Evolutionary conservation across 1,140 invertebrate species (phyloP), one percentile per base, ranked within the genome.

Genomic region (Chymomyza costata): DNA sequence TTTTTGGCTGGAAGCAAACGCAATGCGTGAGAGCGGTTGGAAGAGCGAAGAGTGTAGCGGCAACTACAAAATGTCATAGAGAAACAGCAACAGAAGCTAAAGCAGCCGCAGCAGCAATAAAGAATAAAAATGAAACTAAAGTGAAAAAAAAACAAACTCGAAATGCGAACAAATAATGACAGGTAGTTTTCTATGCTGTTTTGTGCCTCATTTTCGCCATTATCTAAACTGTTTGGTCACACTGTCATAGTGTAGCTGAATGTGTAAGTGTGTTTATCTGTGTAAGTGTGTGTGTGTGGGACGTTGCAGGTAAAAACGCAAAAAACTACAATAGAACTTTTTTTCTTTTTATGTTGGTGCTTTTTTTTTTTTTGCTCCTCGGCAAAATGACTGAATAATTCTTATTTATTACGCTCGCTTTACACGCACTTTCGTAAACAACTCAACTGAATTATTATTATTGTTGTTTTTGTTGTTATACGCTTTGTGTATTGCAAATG

Each of bases 381-480:
- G 50, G 59, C 17, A 31, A 49, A 56, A 61, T 78, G 63, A 60
- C 63, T 67, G 71, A 78, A 80, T 80, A 80, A 73, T 68, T 73
- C 67, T 68, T 60, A 65, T 57, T 73, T 59, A 52, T 34, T 52
- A 63, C 31, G 35, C 31, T 5, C 31, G 7, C 73, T 73, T 82
- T 54, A 50, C 59, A 82, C 76, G 63, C 76, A 82, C 68, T 82
- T 82, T 82, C 76, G 76, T 82, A 82, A 82, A 82, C 76, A 82
- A 82, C 78, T 76, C 69, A 64, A 59, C 45, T 55, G n/a, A 48
- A 45, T 54, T 60, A 48, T 48, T 68, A 40, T 41, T 31, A 40
- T 65, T 64, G 44, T 47, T 46, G 35, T 50, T 50, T 19, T 30
- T 46, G 34, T 41, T 55, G 25, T 35, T 10, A 18, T 19, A 46